Conservation (phyloP, 2,888 invertebrate species). For the Amblyjoppa proteus region DNA sequence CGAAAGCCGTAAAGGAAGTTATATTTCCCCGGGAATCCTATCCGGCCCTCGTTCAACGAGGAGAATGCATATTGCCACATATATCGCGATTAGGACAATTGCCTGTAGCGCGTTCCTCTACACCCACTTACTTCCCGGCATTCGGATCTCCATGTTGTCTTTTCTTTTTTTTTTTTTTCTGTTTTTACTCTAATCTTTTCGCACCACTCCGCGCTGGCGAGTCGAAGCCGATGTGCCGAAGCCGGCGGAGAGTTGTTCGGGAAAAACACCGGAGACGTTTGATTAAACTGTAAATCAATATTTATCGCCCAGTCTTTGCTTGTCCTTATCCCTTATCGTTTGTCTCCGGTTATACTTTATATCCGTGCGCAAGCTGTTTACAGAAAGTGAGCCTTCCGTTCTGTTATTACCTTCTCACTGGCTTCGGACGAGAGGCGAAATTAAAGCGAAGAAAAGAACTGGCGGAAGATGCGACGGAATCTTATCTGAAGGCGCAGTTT, state of each 20-base stretch:
- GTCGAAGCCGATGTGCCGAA: slow-evolving; percentile 43
- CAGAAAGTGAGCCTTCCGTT: background rate
- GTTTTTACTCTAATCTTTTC: slow-evolving; percentile 4
- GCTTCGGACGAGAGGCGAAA: background rate
- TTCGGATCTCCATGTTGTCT: slow-evolving; percentile 8
- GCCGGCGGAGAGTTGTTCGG: slow-evolving; percentile 49
- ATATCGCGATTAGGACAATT: slow-evolving; percentile 74
- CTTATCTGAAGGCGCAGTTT: no score
- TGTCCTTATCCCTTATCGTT: background rate
- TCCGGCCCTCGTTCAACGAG: slow-evolving; percentile 27
- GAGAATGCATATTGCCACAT: slow-evolving; percentile 65
- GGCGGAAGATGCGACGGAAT: background rate
- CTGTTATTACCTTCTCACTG: background rate
- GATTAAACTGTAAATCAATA: slow-evolving; percentile 58
- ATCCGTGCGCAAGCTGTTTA: background rate
- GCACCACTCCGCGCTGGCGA: slow-evolving; percentile 15
- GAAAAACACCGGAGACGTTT: slow-evolving; percentile 17
- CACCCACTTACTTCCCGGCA: background rate
- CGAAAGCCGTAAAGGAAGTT: slow-evolving; percentile 43
- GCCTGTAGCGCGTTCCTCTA: slow-evolving; percentile 51
- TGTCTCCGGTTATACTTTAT: background rate
- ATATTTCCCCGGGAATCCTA: slow-evolving; percentile 22
- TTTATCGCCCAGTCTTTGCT: slow-evolving; percentile 39
- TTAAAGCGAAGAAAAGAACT: background rate
- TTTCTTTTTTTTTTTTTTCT: background rate